Base-by-base conservation (phyloP, 2,113 vertebrate genomes). In the Oryzias celebensis region DNA sequence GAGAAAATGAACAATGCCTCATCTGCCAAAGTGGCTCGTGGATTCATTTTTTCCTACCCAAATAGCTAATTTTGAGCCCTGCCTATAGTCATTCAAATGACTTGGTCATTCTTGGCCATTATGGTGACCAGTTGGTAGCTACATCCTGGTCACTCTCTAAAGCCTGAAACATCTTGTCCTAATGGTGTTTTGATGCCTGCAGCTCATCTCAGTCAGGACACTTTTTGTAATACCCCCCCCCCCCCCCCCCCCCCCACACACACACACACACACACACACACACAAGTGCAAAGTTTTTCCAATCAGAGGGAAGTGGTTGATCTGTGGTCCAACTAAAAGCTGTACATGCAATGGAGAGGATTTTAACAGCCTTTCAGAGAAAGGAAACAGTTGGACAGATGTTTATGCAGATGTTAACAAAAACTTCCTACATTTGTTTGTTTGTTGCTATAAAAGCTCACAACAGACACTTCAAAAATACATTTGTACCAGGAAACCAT, bases 311-410 rank as follows among this genome's bases (percentile, higher is more conserved):
- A 68, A 52, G 4, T 31, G 2, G 60, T 67, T 43, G 55, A 43
- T 48, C 17, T 61, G 49, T 46, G 26, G 65, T 62, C 55, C 16
- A 22, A n/a, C 17, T 65, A 65, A 77, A 36, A 49, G 64, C 36
- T 4, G 20, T 64, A 22, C 62, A 55, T n/a, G 22, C n/a, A 59
- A 22, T 54, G 22, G 52, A 63, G 71, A 44, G 2, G 3, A 4
- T 58, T 60, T 55, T 63, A 58, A 65, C 52, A 61, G 51, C 28
- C 20, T 46, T 61, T 44, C 48, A 3, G 17, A 22, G 7, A 24
- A 53, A 66, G 65, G 10, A 73, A 64, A 51, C 48, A 28, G 36
- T 58, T n/a, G 62, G 22, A 18, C 59, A 70, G 67, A 76, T 61
- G 57, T 65, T 62, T 54, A 46, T 24, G 46, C 18, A 51, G 28